A percentile compares a stretch with the other conserved stretches of the same genome.
Evolutionary conservation across 1,140 invertebrate genomes (phyloP).

Genomic region (Maconellicoccus hirsutus): DNA sequence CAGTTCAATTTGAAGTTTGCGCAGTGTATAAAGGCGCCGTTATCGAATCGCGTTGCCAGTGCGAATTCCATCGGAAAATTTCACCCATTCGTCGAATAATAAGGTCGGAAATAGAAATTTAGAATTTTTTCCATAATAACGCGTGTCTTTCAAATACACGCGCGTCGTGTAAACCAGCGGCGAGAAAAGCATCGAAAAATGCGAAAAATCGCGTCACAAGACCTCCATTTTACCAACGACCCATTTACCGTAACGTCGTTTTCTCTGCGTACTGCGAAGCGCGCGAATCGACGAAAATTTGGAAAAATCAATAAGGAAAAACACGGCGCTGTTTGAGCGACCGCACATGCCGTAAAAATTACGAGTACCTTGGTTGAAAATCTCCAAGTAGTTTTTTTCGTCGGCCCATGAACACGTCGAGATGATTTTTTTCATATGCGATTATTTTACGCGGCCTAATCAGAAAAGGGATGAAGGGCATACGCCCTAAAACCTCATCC

Average conservation of each 20-base stretch:
- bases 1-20: too few relatives aligned
- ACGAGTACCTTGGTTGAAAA: neutral
- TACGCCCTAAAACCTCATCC: too few relatives aligned
- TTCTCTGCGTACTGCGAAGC: neutral
- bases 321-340: neutral
- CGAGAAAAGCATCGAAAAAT: too few relatives aligned
- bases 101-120: neutral
- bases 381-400: neutral
- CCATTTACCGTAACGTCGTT: conserved; percentile 7
- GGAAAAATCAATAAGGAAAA: neutral
- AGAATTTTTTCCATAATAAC: neutral
- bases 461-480: too few relatives aligned
- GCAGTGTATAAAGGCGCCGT: too few relatives aligned
- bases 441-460: too few relatives aligned
- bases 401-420: too few relatives aligned
- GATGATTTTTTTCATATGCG: too few relatives aligned
- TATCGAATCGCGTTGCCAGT: too few relatives aligned
- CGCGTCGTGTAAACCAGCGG: neutral
- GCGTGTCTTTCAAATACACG: neutral
- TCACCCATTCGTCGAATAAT: too few relatives aligned
- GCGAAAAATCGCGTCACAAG: too few relatives aligned
- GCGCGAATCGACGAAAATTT: conserved; percentile 3
- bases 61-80: too few relatives aligned
- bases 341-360: neutral
- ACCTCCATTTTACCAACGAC: neutral